phyloP scores from a whole-genome alignment of 2,888 invertebrate species.

The Platypus cylindrus region DNA sequence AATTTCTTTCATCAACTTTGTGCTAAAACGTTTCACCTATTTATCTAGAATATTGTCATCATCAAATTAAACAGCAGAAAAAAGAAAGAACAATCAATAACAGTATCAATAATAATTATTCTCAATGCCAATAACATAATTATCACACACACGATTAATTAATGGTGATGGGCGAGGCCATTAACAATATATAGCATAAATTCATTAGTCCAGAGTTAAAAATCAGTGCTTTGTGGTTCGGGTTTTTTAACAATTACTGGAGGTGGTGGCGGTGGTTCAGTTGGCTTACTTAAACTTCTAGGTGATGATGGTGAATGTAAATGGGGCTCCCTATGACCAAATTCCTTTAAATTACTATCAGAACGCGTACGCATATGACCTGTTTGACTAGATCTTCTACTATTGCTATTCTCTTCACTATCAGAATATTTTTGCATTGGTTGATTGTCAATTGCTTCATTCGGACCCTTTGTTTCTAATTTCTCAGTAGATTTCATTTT shows the following conservation, averaged over 20 bases:
- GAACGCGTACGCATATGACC: conserved; percentile 35
- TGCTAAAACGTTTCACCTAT: too few species aligned
- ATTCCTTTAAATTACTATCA: conserved; percentile 34
- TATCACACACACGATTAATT: too few species aligned
- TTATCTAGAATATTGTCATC: too few species aligned
- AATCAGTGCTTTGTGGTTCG: conserved; percentile 31
- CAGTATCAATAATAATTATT: too few species aligned
- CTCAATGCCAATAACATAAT: too few species aligned
- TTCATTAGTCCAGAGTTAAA: conserved; percentile 26
- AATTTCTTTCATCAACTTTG: too few species aligned
- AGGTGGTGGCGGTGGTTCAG: conserved; percentile 36
- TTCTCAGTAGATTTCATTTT: conserved; percentile 14
- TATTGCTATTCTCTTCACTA: conserved; percentile 26
- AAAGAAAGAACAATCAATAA: too few species aligned
- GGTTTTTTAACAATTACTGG: conserved; percentile 22
- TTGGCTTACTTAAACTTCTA: conserved; percentile 31
- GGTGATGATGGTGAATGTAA: conserved; percentile 26
- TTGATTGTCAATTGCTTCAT: conserved; percentile 18
- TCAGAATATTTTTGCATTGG: too few species aligned
- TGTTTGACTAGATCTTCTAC: conserved; percentile 31
- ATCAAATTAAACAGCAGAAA: too few species aligned
- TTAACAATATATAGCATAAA: too few species aligned
- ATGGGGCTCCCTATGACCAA: conserved; percentile 13
- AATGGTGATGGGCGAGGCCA: too few species aligned
- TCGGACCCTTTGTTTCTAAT: conserved; percentile 15